Evolutionary conservation across 1,140 invertebrate genomes (phyloP), one percentile per base, ranked within the genome.

Genomic region (Drosophila eugracilis): DNA sequence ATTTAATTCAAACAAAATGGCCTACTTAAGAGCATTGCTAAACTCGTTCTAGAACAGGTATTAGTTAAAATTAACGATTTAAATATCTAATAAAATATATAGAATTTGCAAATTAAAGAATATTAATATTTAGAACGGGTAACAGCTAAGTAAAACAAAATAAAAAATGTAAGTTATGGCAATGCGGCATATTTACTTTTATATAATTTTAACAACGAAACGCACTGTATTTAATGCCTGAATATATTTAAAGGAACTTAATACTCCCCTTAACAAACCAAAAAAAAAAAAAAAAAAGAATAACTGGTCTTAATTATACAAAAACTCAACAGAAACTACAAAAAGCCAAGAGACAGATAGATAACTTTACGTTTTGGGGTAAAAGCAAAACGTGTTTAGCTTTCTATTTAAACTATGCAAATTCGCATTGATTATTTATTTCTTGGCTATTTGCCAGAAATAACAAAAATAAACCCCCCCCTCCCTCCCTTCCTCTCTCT

Each of bases 331-430:
- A 58, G 24, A 48, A 72, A 36, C 49, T 47, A 59, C 22, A 65
- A 36, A 52, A 32, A 49, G 44, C 48, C 17, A 32, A 14, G 26
- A 49, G 19, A 58, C 54, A 62, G 62, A 65, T 59, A 66, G 44
- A 71, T 83, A 65, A 58, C 42, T 84, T 75, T 80, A 80, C 81
- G 80, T 73, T 79, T 85, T 75, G 52, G 69, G 81, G 81, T 85
- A 86, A 86, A 70, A 85, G 81, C 77, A 80, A 85, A 85, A 85
- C 81, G 81, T 85, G 81, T 85, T 85, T 80, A 86, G 81, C 81
- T 85, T 85, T 85, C 81, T 85, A 86, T 86, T 85, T 85, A 86
- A 79, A 84, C 78, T 85, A 85, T 86, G 81, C 81, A 86, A 85
- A 85, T 86, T 49, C 54, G 67, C 62, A 75, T 85, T 73, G 81